These are phyloP conservation scores for Falco berigora DNA, from an alignment of 2,797 vertebrate genomes.

Conservation along the genomic window DNA sequence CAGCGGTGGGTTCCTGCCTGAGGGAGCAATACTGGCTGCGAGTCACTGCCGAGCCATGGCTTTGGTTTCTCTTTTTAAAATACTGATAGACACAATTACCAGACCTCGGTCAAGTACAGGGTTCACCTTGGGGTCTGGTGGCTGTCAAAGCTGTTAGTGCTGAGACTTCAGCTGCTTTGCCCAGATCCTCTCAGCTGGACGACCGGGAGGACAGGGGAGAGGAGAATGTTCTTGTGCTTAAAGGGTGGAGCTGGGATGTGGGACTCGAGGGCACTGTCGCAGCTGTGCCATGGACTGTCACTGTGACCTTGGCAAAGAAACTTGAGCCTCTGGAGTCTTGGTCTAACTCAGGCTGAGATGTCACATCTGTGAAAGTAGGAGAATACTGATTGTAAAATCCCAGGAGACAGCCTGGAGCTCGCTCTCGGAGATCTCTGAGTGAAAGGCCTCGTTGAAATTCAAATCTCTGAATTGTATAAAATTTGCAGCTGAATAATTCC, in stretches of 20 bases:
- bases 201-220: background rate
- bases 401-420: background rate
- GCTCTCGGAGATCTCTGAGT: background rate
- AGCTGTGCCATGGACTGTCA: background rate
- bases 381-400: background rate
- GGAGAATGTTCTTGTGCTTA: background rate
- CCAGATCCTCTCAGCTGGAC: background rate
- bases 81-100: fast-evolving
- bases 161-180: background rate
- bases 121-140: background rate
- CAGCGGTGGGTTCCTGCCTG: background rate
- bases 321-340: background rate
- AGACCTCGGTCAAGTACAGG: background rate
- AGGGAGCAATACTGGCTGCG: background rate
- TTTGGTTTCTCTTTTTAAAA: background rate
- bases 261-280: background rate
- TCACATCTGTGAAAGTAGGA: background rate
- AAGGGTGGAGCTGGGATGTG: background rate
- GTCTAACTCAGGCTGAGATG: background rate
- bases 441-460: background rate
- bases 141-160: fast-evolving
- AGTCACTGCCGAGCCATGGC: background rate
- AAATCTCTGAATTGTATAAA: background rate
- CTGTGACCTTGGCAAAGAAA: background rate
- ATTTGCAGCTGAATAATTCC: background rate